These are phyloP conservation scores for Lycia hirtaria DNA, from an alignment of 2,888 invertebrate genomes.

Conservation along the genomic window DNA sequence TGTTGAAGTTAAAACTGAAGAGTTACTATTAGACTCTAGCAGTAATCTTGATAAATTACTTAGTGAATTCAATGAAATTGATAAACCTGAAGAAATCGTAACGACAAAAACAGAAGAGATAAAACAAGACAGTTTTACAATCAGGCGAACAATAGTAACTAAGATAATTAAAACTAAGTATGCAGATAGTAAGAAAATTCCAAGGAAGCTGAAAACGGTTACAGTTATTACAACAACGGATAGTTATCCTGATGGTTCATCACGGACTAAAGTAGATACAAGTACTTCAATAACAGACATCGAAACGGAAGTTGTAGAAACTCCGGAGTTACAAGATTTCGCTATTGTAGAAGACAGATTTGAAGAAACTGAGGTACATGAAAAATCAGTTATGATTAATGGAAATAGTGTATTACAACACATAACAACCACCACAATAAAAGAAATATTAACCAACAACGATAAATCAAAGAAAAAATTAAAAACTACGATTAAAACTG, in stretches of 20 bases:
- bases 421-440: slow-evolving; percentile 70
- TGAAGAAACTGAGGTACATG: slow-evolving; percentile 62
- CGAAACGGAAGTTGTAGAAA: slow-evolving; percentile 54
- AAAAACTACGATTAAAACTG: slow-evolving; percentile 71
- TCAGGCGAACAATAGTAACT: slow-evolving; percentile 69
- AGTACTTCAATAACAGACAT: slow-evolving; percentile 71
- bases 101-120: slow-evolving; percentile 70
- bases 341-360: slow-evolving; percentile 63
- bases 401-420: slow-evolving; percentile 68
- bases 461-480: slow-evolving; percentile 69
- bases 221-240: slow-evolving; percentile 72
- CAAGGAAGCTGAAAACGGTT: slow-evolving; percentile 71
- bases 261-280: slow-evolving; percentile 70
- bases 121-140: slow-evolving; percentile 54
- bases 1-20: slow-evolving; percentile 76
- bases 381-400: slow-evolving; percentile 61
- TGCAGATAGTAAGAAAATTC: slow-evolving; percentile 58
- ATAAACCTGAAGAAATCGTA: slow-evolving; percentile 69
- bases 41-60: slow-evolving; percentile 69
- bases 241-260: slow-evolving; percentile 77
- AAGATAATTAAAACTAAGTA: slow-evolving; percentile 68
- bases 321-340: slow-evolving; percentile 63
- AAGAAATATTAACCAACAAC: slow-evolving; percentile 64
- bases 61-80: slow-evolving; percentile 51
- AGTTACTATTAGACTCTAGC: slow-evolving; percentile 60